Conservation (phyloP, 2,113 vertebrate species). For the Nerophis lumbriciformis region DNA sequence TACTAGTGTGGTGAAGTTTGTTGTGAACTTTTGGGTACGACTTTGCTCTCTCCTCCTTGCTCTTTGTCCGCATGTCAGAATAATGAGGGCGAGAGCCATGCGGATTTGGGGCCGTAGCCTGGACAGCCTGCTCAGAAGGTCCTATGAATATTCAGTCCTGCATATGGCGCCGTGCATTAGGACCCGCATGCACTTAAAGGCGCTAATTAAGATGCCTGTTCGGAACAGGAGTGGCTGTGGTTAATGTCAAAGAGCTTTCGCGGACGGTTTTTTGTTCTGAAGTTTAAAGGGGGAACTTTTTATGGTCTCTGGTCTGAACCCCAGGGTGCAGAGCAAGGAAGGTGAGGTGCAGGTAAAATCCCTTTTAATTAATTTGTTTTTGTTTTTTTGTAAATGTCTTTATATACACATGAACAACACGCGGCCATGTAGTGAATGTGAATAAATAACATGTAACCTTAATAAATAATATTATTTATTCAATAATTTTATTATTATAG, state of each 20-base stretch:
- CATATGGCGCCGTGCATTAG: slow-evolving; percentile 56
- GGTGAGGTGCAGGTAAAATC: no score
- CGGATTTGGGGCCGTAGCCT: slow-evolving; percentile 28
- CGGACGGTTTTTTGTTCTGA: slow-evolving; percentile 14
- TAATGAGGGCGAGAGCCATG: slow-evolving; percentile 59
- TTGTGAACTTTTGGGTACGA: slow-evolving; percentile 50
- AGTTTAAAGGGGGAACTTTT: background rate
- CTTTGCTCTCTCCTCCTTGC: slow-evolving; percentile 58
- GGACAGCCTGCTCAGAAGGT: slow-evolving; percentile 33
- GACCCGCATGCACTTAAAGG: slow-evolving; percentile 50
- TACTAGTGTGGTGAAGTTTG: slow-evolving; percentile 29
- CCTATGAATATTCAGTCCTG: slow-evolving; percentile 65
- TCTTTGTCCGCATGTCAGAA: slow-evolving; percentile 64
- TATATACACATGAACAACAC: no score
- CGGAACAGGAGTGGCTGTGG: slow-evolving; percentile 38
- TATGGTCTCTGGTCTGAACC: no score
- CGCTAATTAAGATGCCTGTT: slow-evolving; percentile 60
- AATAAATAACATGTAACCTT: no score
- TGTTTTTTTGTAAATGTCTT: no score
- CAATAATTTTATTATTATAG: no score
- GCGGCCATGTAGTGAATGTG: no score
- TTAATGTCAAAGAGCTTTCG: slow-evolving; percentile 49
- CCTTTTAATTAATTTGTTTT: no score
- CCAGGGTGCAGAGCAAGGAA: no score
- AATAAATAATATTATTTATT: no score